phyloP scores from a whole-genome alignment of 1,140 invertebrate genomes.

The Camponotus pennsylvanicus region DNA sequence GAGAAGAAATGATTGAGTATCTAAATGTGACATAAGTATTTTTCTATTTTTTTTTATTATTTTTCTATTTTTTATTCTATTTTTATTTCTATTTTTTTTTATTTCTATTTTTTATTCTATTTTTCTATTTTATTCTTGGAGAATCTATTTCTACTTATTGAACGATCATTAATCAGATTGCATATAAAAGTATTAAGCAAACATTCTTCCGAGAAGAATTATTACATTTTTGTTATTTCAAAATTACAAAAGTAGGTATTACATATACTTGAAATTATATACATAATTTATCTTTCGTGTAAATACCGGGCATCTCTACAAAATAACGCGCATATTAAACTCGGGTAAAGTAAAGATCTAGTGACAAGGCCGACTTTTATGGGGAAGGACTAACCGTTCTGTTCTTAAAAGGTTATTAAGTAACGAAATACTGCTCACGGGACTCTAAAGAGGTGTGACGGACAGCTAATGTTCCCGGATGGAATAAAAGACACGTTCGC shows the following conservation, averaged over 20 bases:
- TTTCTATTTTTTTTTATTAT: neutral
- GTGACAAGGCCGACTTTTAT: constrained; percentile 25
- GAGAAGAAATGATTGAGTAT: neutral
- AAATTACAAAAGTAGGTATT: neutral
- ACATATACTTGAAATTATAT: neutral
- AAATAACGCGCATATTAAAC: constrained; percentile 24
- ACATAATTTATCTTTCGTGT: constrained; percentile 13
- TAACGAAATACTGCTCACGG: constrained; percentile 65
- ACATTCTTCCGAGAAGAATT: neutral
- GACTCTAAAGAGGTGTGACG: constrained; percentile 65
- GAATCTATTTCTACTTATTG: neutral
- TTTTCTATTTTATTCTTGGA: neutral
- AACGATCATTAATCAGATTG: too few species aligned
- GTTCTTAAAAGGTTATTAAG: constrained; percentile 70
- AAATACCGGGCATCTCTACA: neutral
- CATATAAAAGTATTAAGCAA: too few species aligned
- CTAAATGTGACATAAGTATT: too few species aligned
- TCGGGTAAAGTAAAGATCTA: neutral
- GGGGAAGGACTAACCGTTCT: neutral
- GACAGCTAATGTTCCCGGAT: constrained; percentile 69
- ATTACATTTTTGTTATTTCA: neutral
- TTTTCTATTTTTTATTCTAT: neutral
- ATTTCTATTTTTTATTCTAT: neutral
- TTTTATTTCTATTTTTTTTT: too few species aligned
- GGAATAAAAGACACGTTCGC: constrained; percentile 67